Conservation (phyloP, 2,888 invertebrate genomes). For the Gordius sp. region DNA sequence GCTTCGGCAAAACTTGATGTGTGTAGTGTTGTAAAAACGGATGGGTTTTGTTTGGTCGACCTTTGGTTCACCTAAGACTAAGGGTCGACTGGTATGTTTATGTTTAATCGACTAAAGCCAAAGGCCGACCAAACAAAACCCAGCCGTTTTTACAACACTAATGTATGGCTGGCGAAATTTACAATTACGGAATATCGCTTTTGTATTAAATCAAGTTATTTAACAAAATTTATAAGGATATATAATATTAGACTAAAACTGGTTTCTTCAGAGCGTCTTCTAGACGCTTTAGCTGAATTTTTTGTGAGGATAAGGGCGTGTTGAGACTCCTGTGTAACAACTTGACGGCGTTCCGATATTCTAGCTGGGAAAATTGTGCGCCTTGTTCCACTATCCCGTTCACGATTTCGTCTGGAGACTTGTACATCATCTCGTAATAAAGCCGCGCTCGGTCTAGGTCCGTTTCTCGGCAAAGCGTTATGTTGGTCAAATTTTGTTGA, state of each 20-base stretch:
- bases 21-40: no score
- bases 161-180: no score
- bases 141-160: no score
- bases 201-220: no score
- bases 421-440: constrained; percentile 58
- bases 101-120: no score
- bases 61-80: no score
- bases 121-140: no score
- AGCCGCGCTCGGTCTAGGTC: constrained; percentile 62
- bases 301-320: neutral
- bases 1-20: no score
- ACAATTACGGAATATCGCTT: no score
- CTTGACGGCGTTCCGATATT: constrained; percentile 37
- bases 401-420: constrained; percentile 56
- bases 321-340: constrained; percentile 5
- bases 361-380: constrained; percentile 49
- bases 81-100: no score
- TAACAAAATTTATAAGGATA: no score
- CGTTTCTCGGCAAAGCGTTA: constrained; percentile 50
- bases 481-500: constrained; percentile 56
- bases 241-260: neutral
- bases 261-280: neutral
- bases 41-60: no score
- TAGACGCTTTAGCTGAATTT: neutral
- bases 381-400: constrained; percentile 57